Evolutionary conservation across 2,113 vertebrate genomes (phyloP).

Genomic region (Leucopsar rothschildi): DNA sequence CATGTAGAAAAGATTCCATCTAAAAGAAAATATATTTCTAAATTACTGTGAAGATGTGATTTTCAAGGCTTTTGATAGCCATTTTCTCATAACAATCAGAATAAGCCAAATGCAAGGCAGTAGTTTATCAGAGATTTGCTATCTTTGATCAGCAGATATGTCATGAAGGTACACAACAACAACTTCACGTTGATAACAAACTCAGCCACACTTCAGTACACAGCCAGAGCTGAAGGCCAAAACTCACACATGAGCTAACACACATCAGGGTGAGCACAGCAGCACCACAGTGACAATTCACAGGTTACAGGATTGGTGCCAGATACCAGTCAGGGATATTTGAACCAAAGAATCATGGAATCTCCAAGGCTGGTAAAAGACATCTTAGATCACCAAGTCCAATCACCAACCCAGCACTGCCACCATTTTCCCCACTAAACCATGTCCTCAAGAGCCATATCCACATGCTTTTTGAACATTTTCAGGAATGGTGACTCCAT

Average conservation of each 20-base stretch:
- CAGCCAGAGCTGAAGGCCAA: not conserved
- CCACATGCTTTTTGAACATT: not conserved
- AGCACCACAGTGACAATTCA: not conserved
- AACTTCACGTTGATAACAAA: not conserved
- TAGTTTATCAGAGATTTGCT: not conserved
- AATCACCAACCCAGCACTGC: not conserved
- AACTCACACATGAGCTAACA: not conserved
- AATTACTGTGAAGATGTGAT: not conserved
- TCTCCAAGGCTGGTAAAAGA: accelerated
- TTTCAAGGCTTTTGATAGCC: not conserved
- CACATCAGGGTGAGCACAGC: accelerated
- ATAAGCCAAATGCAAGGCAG: not conserved
- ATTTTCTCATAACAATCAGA: not conserved
- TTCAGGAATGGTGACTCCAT: not conserved
- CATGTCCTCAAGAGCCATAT: not conserved
- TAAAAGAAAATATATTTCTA: not conserved
- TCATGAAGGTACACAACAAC: not conserved
- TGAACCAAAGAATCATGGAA: not conserved
- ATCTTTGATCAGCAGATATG: not conserved
- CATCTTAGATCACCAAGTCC: not conserved
- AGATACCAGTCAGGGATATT: not conserved
- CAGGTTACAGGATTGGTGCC: not conserved
- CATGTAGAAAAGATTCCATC: not conserved
- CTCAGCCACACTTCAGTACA: not conserved
- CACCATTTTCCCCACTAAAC: not conserved